Evolutionary conservation across 2,113 vertebrate genomes (phyloP), one percentile per base, ranked within the genome.

Genomic region (Platichthys stellatus): DNA sequence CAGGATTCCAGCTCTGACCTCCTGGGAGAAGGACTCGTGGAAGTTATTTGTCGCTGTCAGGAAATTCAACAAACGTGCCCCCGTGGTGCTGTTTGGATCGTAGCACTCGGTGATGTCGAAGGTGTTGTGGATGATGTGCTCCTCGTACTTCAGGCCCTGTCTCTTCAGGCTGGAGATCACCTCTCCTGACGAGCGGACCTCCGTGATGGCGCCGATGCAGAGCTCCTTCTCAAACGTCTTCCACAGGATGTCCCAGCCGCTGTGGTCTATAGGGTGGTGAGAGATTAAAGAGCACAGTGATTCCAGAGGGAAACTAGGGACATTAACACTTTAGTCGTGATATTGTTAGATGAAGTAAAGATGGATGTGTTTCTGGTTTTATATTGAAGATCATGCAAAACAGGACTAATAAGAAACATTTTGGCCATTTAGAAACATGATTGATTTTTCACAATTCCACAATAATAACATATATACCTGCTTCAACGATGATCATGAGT

Each of bases 401-500:
- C 2, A 4, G 15, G 15, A 17, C 14, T 1, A 4, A 5, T 47
- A 47, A 47, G 1, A 17, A 47, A n/a, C 9, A 31, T 3, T 43
- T 66, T 23, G 14, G 15, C 14, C 12, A 11, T 40, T 40, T 40
- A 40, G 40, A 40, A 2, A 2, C 1, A 38, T 43, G 10, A 43
- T 13, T 43, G 40, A 43, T 12, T 13, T 40, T 40, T 40, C 10
- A 40, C 11, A 12, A 13, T 53, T 53, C 6, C 31, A 53, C 6
- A 53, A 20, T n/a, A 53, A 57, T 0, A 4, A 9, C 4, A 23
- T 14, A 3, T 4, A 12, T 57, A 95, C 95, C 92, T 88, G 88
- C 79, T 84, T 95, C 86, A 77, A 93, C 58, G 21, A 95, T 87
- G 66, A 96, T 95, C 88, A 96, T 86, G 24, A 96, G 90, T 72